Evolutionary conservation across 2,888 invertebrate genomes (phyloP), one percentile per base, ranked within the genome.

Genomic region (Phanerotoma sp.): DNA sequence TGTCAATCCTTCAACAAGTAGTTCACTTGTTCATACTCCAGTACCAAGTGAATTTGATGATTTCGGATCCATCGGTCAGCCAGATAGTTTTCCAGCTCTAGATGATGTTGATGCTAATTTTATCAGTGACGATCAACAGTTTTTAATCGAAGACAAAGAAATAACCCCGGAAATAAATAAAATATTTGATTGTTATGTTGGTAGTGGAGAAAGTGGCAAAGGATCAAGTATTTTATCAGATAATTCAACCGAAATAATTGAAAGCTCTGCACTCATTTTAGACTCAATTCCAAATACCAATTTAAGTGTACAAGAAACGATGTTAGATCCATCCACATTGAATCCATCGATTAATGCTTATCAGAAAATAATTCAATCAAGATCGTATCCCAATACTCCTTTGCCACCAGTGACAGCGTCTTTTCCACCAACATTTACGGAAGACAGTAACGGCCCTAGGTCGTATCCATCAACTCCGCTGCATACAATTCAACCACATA

Each of bases 401-500:
- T 54, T 75, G 50, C 75, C 77, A n/a, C 54, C 69, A n/a, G 45
- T 40, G 1, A 47, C 30, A 3, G 20, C 44, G 15, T 22, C 35
- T 9, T 73, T 67, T 40, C 61, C 68, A 7, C 56, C 67, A 9
- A 63, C 69, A n/a, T 72, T 69, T 30, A 56, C 69, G 3, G 75
- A 76, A 20, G 74, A 75, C 18, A 70, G 68, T 49, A 72, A 70
- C 49, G 72, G 70, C 3, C 88, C 88, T 11, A 86, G 88, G 70
- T 91, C 91, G 1, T 89, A 89, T 77, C 90, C 91, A 20, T 86
- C 88, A 3, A 88, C 88, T 15, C 91, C 91, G 13, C 81, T 85
- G 64, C 73, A 75, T 45, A 70, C 67, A 4, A 50, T 70, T 4
- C 70, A 70, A 38, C 58, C 61, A 9, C 64, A 68, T 5, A 61